Conservation (phyloP, 2,888 invertebrate species). For the Sinodicranocentrus sp. region DNA sequence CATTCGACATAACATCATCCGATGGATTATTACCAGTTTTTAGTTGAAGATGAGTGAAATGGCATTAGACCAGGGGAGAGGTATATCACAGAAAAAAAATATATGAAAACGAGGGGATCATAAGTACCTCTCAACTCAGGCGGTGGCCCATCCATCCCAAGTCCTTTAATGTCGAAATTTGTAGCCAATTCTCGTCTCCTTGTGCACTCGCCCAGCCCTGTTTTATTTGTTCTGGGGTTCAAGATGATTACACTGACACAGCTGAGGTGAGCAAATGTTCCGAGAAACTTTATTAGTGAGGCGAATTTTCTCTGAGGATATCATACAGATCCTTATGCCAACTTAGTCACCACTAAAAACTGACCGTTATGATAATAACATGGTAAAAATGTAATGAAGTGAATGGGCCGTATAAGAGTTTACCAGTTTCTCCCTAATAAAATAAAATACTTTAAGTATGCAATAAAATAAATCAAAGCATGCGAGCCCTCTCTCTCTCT, state of each 20-base stretch:
- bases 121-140: constrained; percentile 67
- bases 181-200: constrained; percentile 64
- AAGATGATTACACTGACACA: no score
- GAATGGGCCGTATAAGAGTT: constrained; percentile 5
- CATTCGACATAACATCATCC: constrained; percentile 67
- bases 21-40: constrained; percentile 67
- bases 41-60: constrained; percentile 51
- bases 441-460: constrained; percentile 64
- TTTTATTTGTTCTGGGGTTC: constrained; percentile 65
- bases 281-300: not conserved
- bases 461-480: constrained; percentile 69
- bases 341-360: constrained; percentile 14
- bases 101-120: constrained; percentile 18
- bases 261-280: not conserved
- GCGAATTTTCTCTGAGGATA: constrained; percentile 18
- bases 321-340: constrained; percentile 15
- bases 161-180: constrained; percentile 66
- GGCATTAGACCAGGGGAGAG: constrained; percentile 24
- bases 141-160: constrained; percentile 67
- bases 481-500: constrained; percentile 12
- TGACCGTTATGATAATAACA: constrained; percentile 55
- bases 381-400: constrained; percentile 23
- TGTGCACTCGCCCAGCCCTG: constrained; percentile 67
- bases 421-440: constrained; percentile 55
- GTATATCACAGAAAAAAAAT: not conserved